Conservation (phyloP, 2,113 vertebrate species). For the Burhinus bistriatus region DNA sequence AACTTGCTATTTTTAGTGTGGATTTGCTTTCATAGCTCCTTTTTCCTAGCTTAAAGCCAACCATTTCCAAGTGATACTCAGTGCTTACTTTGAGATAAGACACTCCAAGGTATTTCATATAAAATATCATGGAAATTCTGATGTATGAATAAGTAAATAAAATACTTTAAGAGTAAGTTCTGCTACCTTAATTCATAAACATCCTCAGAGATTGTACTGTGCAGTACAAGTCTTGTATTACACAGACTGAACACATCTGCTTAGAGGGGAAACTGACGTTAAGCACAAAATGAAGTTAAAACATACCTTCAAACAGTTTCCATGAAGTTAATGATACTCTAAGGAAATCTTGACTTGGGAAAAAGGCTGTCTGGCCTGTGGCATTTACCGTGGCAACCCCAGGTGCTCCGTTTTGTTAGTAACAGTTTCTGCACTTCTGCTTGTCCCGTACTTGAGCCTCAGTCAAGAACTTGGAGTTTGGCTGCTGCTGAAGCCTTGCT, state of each 20-base stretch:
- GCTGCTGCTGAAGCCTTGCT: not conserved
- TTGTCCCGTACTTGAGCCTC: not conserved
- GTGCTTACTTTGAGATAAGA: not conserved
- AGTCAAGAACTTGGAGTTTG: rapidly evolving
- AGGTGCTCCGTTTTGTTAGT: rapidly evolving
- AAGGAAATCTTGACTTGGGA: too few relatives aligned
- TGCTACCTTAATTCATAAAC: not conserved
- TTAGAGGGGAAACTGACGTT: rapidly evolving
- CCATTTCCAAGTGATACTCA: rapidly evolving
- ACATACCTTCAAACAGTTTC: not conserved
- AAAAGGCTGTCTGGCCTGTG: too few relatives aligned
- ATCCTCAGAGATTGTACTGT: not conserved
- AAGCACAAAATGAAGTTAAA: not conserved
- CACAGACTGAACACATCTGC: too few relatives aligned
- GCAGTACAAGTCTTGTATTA: not conserved
- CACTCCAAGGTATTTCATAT: rapidly evolving
- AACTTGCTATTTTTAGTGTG: not conserved
- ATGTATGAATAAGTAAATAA: not conserved
- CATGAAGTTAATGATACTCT: not conserved
- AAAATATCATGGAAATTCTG: not conserved
- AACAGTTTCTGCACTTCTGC: not conserved
- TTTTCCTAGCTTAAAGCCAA: not conserved
- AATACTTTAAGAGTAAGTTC: not conserved
- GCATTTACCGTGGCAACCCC: rapidly evolving
- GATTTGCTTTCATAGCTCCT: not conserved